phyloP scores from a whole-genome alignment of 1,140 invertebrate genomes.

The Saccostrea glomerata region DNA sequence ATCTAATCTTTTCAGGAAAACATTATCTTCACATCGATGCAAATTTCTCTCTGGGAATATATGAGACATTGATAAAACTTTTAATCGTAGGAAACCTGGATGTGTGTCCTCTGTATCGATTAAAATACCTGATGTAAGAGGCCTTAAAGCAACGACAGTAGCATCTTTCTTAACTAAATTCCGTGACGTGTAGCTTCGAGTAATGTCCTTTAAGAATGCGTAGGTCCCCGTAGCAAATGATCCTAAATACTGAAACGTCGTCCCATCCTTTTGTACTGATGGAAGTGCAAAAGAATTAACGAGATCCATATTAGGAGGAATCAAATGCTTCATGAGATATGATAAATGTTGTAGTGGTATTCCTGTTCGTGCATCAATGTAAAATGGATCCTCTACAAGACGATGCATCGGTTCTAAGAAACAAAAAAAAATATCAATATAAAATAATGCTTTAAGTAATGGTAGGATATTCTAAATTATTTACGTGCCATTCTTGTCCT shows the following conservation, averaged over 20 bases:
- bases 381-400: not conserved
- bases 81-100: not conserved
- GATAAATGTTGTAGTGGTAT: conserved; percentile 6
- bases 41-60: not conserved
- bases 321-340: not conserved
- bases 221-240: not conserved
- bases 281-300: not conserved
- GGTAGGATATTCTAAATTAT: too few relatives aligned
- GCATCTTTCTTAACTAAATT: not conserved
- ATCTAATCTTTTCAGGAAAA: not conserved
- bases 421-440: too few relatives aligned
- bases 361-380: conserved; percentile 8
- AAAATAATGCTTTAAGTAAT: too few relatives aligned
- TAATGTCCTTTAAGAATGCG: not conserved
- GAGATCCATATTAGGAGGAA: not conserved
- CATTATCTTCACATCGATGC: not conserved
- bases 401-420: not conserved
- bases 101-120: not conserved
- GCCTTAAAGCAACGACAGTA: not conserved
- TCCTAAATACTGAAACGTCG: not conserved
- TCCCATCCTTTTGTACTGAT: not conserved
- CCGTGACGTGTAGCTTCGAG: not conserved
- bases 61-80: not conserved
- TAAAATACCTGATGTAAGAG: not conserved
- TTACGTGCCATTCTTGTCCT: too few relatives aligned